A percentile compares a stretch with the other conserved stretches of the same genome.
Conservation (phyloP, 2,888 invertebrate species). For the Venustoraphidia nigricollis region DNA sequence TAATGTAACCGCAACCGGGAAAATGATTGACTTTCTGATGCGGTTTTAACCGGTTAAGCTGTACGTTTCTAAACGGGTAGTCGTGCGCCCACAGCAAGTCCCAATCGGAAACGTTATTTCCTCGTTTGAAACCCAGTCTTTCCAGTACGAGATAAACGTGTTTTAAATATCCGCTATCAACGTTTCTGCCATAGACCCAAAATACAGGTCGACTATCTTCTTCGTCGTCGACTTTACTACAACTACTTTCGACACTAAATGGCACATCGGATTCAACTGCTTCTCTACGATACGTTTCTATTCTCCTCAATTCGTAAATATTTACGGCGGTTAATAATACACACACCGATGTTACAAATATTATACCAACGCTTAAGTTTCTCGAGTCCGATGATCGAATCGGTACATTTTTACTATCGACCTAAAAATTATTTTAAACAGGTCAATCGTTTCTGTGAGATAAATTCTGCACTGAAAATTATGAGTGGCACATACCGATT, state of each 20-base stretch:
- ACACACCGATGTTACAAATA: conserved; percentile 3
- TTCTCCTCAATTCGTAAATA: conserved; percentile 4
- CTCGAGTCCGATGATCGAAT: no score
- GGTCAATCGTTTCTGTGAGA: no score
- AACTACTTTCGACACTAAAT: neutral
- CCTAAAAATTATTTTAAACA: no score
- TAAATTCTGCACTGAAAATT: no score
- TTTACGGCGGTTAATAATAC: conserved; percentile 2
- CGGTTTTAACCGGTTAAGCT: conserved; percentile 41
- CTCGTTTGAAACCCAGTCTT: conserved; percentile 54
- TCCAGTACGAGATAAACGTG: conserved; percentile 71
- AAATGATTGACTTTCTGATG: conserved; percentile 84
- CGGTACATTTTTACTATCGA: no score
- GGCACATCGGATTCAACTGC: neutral
- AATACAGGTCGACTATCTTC: conserved; percentile 25
- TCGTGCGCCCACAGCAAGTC: conserved; percentile 88
- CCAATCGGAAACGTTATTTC: conserved; percentile 48
- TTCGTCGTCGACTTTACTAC: neutral
- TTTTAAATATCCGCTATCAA: conserved; percentile 52
- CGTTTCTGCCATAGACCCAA: conserved; percentile 42
- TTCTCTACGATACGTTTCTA: conserved; percentile 1
- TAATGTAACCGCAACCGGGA: conserved; percentile 85
- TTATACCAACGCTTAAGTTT: neutral
- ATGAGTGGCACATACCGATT: no score
- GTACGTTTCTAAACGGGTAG: conserved; percentile 61